Evolutionary conservation across 2,888 invertebrate species (phyloP).

Genomic region (Caenorhabditis sp.): DNA sequence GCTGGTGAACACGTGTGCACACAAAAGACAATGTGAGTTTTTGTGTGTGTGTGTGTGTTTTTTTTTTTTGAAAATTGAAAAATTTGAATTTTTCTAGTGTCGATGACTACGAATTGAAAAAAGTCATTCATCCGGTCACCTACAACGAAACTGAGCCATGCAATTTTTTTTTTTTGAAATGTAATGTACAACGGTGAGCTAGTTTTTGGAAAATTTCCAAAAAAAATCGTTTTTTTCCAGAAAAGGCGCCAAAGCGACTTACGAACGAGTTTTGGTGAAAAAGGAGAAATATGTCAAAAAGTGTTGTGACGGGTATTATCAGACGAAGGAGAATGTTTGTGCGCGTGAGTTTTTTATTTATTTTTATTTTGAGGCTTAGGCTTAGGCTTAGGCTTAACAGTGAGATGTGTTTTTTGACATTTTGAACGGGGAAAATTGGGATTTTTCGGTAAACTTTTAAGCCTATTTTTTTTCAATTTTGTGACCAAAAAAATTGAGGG

Average conservation of each 20-base stretch:
- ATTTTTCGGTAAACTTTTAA: no score
- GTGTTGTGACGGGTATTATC: conserved; percentile 68
- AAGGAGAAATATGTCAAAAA: conserved; percentile 52
- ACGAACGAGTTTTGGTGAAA: conserved; percentile 73
- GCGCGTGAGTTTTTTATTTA: conserved; percentile 42
- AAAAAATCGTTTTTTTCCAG: conserved; percentile 30
- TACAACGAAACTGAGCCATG: conserved; percentile 52
- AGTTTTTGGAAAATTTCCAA: conserved; percentile 9
- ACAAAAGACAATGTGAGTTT: conserved; percentile 43
- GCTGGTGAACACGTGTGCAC: conserved; percentile 55
- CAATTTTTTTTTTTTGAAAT: conserved; percentile 56
- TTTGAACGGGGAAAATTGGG: no score
- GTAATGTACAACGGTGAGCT: conserved; percentile 54
- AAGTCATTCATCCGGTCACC: conserved; percentile 36
- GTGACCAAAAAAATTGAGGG: no score
- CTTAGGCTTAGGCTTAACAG: not conserved
- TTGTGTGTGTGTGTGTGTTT: no score
- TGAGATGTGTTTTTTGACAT: not conserved
- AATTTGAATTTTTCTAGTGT: conserved; percentile 49
- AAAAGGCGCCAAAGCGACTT: conserved; percentile 76
- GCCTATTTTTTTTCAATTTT: no score
- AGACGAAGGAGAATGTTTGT: conserved; percentile 60
- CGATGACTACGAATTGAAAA: conserved; percentile 47
- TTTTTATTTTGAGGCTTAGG: not conserved
- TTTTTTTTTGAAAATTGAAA: no score